Percentiles rank a stretch among this genome's conserved stretches.
These are phyloP conservation scores for Eupithecia subfuscata DNA, from an alignment of 2,888 invertebrate genomes.

Conservation along the genomic window DNA sequence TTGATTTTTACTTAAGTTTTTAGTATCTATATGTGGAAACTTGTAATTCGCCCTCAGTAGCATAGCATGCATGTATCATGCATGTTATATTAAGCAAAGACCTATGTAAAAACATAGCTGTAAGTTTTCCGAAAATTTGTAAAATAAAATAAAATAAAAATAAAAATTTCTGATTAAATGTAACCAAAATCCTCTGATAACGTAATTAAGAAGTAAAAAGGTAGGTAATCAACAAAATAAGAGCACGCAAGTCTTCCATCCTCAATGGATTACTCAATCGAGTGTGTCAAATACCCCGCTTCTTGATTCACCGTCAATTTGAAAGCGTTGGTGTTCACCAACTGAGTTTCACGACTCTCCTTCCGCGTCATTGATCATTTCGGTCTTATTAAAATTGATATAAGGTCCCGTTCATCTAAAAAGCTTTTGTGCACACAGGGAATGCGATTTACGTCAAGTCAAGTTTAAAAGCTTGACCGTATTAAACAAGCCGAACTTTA, in stretches of 20 bases:
- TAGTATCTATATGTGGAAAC: no score
- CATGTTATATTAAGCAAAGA: no score
- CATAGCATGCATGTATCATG: no score
- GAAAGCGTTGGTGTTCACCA: slow-evolving; percentile 26
- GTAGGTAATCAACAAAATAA: slow-evolving; percentile 2
- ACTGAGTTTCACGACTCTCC: slow-evolving; percentile 21
- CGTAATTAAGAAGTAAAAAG: not conserved
- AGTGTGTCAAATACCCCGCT: slow-evolving; percentile 17
- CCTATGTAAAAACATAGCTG: no score
- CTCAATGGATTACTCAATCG: slow-evolving; percentile 22
- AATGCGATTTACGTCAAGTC: not conserved
- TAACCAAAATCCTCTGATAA: not conserved
- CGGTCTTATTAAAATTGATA: slow-evolving; percentile 3
- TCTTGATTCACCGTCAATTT: slow-evolving; percentile 29
- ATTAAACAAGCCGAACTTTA: slow-evolving; percentile 16
- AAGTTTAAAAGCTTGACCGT: slow-evolving; percentile 12
- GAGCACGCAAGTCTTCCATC: not conserved
- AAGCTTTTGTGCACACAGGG: not conserved
- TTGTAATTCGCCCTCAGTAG: no score
- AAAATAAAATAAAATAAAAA: no score
- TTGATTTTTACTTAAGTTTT: no score
- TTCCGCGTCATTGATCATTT: slow-evolving; percentile 7
- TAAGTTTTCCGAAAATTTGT: no score
- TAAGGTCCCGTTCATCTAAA: not conserved
- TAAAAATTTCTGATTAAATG: no score